A percentile compares a stretch with the other conserved stretches of the same genome.
phyloP scores from a whole-genome alignment of 2,888 invertebrate species.

The Epiblema foenella region DNA sequence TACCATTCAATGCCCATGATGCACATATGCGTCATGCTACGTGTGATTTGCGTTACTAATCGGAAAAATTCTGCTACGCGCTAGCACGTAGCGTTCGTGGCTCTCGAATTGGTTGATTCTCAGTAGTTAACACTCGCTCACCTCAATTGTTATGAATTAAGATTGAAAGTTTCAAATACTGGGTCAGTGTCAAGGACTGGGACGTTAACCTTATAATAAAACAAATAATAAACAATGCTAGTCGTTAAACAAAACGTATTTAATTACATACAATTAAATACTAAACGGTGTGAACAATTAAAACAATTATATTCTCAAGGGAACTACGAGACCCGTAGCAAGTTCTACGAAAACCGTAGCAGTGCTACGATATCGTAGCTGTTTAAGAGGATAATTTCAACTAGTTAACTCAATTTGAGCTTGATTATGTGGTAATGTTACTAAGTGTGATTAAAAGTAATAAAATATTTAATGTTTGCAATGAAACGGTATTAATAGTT shows the following conservation, averaged over 20 bases:
- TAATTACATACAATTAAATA: background rate
- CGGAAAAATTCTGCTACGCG: too few relatives aligned
- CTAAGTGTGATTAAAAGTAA: constrained; percentile 10
- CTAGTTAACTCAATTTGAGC: constrained; percentile 32
- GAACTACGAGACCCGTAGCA: constrained; percentile 40
- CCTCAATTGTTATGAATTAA: too few relatives aligned
- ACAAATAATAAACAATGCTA: background rate
- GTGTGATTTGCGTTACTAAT: too few relatives aligned
- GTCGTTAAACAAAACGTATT: background rate
- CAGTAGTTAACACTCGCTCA: too few relatives aligned
- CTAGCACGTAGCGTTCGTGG: too few relatives aligned
- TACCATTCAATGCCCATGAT: too few relatives aligned
- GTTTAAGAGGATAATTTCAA: constrained; percentile 22
- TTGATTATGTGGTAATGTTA: constrained; percentile 14
- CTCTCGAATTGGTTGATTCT: too few relatives aligned
- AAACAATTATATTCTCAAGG: constrained; percentile 24
- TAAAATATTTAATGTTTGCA: too few relatives aligned
- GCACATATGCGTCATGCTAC: too few relatives aligned
- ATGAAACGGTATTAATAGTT: too few relatives aligned
- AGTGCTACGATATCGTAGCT: background rate
- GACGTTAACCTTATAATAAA: background rate
- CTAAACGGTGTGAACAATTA: constrained; percentile 7
- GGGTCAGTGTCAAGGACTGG: too few relatives aligned
- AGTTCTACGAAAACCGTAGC: constrained; percentile 39
- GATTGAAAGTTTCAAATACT: too few relatives aligned